A percentile compares a stretch with the other conserved stretches of the same genome.
These are phyloP conservation scores for Fratercula arctica DNA, from an alignment of 2,797 vertebrate genomes.

Conservation along the genomic window DNA sequence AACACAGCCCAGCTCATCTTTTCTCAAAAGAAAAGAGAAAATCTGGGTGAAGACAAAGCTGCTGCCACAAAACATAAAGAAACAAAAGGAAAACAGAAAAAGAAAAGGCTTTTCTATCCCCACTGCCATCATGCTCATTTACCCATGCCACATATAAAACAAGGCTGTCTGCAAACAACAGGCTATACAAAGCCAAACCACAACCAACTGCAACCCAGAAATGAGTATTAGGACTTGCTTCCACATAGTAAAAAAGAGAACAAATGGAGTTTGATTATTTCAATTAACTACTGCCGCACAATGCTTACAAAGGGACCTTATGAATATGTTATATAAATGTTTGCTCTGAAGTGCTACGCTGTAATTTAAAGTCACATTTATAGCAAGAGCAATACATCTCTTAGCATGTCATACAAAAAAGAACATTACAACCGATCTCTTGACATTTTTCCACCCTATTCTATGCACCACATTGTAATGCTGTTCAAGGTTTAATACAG, in stretches of 20 bases:
- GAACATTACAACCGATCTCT: neutral
- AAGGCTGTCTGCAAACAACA: constrained; percentile 35
- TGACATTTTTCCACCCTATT: neutral
- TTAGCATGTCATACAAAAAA: neutral
- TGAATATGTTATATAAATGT: constrained; percentile 20
- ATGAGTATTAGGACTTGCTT: neutral
- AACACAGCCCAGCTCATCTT: neutral
- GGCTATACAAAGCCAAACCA: constrained; percentile 38
- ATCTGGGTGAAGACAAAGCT: neutral
- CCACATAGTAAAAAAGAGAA: neutral
- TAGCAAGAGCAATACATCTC: neutral
- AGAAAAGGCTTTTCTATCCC: constrained; percentile 1
- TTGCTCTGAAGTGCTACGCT: neutral
- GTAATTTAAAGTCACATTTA: constrained; percentile 32
- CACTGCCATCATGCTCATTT: constrained; percentile 3
- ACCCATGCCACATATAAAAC: neutral
- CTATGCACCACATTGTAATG: neutral
- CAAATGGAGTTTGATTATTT: constrained; percentile 52
- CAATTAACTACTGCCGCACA: constrained; percentile 16
- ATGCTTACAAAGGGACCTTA: neutral
- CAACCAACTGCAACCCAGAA: constrained; percentile 34
- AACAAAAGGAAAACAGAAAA: constrained; percentile 14
- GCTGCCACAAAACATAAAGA: neutral
- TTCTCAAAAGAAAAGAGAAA: constrained; percentile 6
- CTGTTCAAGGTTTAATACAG: constrained; percentile 13